phyloP scores from a whole-genome alignment of 2,113 vertebrate species.

The Corythoichthys haematopterus region DNA sequence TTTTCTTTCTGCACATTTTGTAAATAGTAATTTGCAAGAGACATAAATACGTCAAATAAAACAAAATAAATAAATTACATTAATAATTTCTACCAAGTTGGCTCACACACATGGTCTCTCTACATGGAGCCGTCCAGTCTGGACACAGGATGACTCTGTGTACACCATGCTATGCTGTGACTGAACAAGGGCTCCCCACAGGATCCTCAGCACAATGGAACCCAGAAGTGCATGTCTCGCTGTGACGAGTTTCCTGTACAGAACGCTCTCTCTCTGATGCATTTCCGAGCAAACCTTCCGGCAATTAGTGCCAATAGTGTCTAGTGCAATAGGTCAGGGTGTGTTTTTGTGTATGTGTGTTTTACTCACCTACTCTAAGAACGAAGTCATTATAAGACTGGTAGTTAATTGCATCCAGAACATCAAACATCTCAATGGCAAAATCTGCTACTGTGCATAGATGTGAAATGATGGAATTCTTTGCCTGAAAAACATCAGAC shows the following conservation, averaged over 20 bases:
- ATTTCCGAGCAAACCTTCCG: slow-evolving; percentile 52
- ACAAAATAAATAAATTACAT: background rate
- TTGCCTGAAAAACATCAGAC: slow-evolving; percentile 68
- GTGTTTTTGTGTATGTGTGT: slow-evolving; percentile 11
- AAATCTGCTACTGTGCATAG: slow-evolving; percentile 93
- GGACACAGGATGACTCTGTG: slow-evolving; percentile 64
- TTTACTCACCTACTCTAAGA: slow-evolving; percentile 88
- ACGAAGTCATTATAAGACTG: slow-evolving; percentile 99
- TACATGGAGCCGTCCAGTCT: slow-evolving; percentile 26
- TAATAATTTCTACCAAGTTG: slow-evolving; percentile 21
- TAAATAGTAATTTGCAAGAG: slow-evolving; percentile 8
- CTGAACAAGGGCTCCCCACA: slow-evolving; percentile 59
- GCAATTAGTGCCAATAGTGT: slow-evolving; percentile 23
- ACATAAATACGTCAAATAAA: too few relatives aligned
- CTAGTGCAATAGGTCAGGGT: slow-evolving; percentile 40
- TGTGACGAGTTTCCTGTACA: slow-evolving; percentile 58
- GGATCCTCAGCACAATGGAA: slow-evolving; percentile 70
- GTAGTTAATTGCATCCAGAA: slow-evolving; percentile 98
- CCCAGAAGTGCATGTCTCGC: slow-evolving; percentile 37
- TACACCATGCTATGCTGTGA: slow-evolving; percentile 44
- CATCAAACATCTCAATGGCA: slow-evolving; percentile 95
- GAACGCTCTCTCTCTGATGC: slow-evolving; percentile 52
- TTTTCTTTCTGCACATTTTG: slow-evolving; percentile 13
- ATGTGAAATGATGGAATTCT: slow-evolving; percentile 88
- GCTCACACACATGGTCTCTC: slow-evolving; percentile 7